Percentiles rank a stretch among this genome's conserved stretches.
Conservation (phyloP, 2,113 vertebrate genomes). For the Gopherus flavomarginatus region DNA sequence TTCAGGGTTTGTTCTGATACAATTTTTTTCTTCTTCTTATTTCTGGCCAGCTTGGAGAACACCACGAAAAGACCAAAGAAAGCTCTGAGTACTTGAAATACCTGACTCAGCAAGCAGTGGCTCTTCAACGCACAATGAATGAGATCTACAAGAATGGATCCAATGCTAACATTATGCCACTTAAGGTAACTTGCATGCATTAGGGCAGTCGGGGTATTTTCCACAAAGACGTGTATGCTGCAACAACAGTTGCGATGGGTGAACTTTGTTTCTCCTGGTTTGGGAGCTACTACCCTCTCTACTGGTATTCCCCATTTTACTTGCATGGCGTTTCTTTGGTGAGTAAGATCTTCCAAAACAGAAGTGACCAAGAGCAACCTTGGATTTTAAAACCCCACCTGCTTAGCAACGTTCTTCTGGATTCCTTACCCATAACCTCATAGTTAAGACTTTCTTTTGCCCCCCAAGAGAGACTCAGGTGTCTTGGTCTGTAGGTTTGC, state of each 20-base stretch:
- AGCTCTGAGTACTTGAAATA: constrained; percentile 98
- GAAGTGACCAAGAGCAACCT: fast-evolving
- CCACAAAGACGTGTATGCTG: fast-evolving
- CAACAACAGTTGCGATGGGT: fast-evolving
- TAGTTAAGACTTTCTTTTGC: not conserved
- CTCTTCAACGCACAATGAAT: constrained; percentile 98
- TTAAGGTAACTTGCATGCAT: constrained; percentile 82
- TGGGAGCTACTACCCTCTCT: fast-evolving
- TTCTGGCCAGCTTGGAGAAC: constrained; percentile 89
- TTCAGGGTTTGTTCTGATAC: not conserved
- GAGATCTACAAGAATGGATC: constrained; percentile 99
- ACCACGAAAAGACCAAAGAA: constrained; percentile 98
- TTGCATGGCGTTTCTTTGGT: fast-evolving
- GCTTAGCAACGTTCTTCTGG: fast-evolving
- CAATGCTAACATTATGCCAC: constrained; percentile 94
- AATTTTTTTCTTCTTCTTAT: fast-evolving
- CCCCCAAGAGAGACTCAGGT: not conserved
- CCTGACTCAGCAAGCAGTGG: constrained; percentile 97
- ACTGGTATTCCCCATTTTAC: not conserved
- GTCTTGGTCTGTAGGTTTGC: not conserved
- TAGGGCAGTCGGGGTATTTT: fast-evolving
- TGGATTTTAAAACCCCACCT: fast-evolving
- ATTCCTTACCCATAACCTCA: not conserved
- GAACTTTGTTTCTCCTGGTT: fast-evolving
- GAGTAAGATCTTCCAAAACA: not conserved